phyloP scores from a whole-genome alignment of 2,888 invertebrate genomes.

The Noctua comes region DNA sequence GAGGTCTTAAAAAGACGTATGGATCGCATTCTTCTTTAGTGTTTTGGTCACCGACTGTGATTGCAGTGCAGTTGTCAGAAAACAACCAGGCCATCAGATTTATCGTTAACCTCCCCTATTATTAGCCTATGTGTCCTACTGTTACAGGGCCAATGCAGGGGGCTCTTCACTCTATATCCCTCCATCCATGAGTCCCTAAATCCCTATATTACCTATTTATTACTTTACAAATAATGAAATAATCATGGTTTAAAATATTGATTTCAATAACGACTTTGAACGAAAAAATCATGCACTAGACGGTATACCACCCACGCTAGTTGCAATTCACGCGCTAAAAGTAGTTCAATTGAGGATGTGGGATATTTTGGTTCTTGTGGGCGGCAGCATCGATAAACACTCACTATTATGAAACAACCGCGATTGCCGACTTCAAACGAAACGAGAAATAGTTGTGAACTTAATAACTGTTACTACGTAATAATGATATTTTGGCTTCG shows the following conservation, averaged over 20 bases:
- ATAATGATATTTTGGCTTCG: background rate
- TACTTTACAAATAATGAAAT: background rate
- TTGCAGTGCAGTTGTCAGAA: background rate
- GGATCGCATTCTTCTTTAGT: background rate
- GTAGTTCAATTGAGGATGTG: slow-evolving; percentile 52
- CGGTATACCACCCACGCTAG: slow-evolving; percentile 28
- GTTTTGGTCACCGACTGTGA: background rate
- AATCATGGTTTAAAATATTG: background rate
- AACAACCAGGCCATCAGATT: background rate
- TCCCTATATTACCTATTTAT: background rate
- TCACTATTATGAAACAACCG: slow-evolving; percentile 19
- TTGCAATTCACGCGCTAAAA: slow-evolving; percentile 43
- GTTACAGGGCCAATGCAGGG: background rate
- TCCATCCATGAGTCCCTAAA: background rate
- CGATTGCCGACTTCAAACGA: slow-evolving; percentile 27
- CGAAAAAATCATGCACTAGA: background rate
- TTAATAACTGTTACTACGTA: background rate
- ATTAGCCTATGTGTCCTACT: background rate
- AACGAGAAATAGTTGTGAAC: background rate
- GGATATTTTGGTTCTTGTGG: slow-evolving; percentile 51
- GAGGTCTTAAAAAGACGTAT: background rate
- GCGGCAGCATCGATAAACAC: slow-evolving; percentile 41
- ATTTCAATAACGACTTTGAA: slow-evolving; percentile 2
- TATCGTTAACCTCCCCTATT: background rate
- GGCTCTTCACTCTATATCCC: background rate